Percentiles rank a stretch among this genome's conserved stretches.
Conservation (phyloP, 2,888 invertebrate genomes). For the Drosophila bunnanda region DNA sequence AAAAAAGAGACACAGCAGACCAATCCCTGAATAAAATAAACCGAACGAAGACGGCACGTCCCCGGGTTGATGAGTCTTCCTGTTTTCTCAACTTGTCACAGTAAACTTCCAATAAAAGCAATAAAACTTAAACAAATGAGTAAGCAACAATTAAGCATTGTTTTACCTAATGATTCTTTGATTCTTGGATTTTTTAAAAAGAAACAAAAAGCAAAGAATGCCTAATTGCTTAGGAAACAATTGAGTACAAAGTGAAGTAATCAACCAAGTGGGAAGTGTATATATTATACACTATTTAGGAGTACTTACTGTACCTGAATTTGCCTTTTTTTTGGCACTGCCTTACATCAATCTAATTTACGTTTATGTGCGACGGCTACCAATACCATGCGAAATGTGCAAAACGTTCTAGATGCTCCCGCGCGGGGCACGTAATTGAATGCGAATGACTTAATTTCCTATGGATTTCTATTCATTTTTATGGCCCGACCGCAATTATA, state of each 20-base stretch:
- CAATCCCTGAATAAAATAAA: conserved; percentile 22
- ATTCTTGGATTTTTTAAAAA: background rate
- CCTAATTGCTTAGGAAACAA: background rate
- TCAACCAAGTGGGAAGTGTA: background rate
- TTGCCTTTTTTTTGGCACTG: conserved; percentile 27
- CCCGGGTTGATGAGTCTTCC: conserved; percentile 54
- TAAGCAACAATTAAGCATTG: background rate
- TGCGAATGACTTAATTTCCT: conserved; percentile 72
- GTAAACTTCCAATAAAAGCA: background rate
- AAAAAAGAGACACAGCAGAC: background rate
- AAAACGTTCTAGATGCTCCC: conserved; percentile 26
- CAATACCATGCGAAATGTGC: conserved; percentile 39
- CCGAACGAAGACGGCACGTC: conserved; percentile 34
- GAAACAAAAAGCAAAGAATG: background rate
- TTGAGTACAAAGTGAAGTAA: background rate
- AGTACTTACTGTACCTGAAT: conserved; percentile 15
- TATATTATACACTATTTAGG: background rate
- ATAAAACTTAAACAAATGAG: background rate
- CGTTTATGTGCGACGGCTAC: conserved; percentile 35
- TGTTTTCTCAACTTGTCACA: conserved; percentile 22
- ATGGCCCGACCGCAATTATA: conserved; percentile 66
- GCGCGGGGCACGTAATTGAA: conserved; percentile 70
- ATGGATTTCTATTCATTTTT: conserved; percentile 62
- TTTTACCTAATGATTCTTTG: background rate
- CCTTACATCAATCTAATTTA: conserved; percentile 61